A percentile compares a stretch with the other conserved stretches of the same genome.
Conservation (phyloP, 2,113 vertebrate species). For the Brevimyrus niger region DNA sequence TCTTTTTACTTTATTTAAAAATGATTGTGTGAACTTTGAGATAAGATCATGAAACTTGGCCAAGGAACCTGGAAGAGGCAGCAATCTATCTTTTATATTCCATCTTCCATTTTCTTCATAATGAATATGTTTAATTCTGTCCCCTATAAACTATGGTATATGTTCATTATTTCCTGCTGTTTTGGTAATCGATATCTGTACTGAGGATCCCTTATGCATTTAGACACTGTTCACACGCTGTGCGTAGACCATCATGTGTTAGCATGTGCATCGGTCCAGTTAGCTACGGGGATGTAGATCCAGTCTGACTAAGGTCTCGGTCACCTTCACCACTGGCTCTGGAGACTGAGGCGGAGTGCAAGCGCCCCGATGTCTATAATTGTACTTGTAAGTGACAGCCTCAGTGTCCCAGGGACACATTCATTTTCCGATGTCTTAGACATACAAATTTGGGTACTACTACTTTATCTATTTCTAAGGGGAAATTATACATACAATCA, state of each 20-base stretch:
- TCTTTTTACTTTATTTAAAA: neutral
- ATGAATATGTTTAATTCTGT: neutral
- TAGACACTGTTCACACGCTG: neutral
- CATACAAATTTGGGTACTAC: neutral
- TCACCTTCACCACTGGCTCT: neutral
- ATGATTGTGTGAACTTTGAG: neutral
- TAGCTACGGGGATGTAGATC: neutral
- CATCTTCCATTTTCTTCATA: neutral
- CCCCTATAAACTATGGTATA: neutral
- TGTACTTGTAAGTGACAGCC: neutral
- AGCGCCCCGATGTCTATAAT: neutral
- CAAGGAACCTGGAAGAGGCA: neutral
- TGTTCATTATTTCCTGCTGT: neutral
- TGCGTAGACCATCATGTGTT: neutral
- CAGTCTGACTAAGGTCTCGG: neutral
- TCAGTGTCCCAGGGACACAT: neutral
- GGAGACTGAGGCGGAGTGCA: neutral
- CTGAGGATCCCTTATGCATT: neutral
- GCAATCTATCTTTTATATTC: neutral
- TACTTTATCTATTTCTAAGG: neutral
- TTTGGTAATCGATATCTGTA: neutral
- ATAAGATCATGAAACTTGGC: no score
- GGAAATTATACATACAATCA: neutral
- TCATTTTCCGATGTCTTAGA: neutral
- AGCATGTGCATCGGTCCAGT: neutral